Percentiles rank a stretch among this genome's conserved stretches.
Evolutionary conservation across 2,797 vertebrate species (phyloP).

Genomic region (Anguilla megastoma): DNA sequence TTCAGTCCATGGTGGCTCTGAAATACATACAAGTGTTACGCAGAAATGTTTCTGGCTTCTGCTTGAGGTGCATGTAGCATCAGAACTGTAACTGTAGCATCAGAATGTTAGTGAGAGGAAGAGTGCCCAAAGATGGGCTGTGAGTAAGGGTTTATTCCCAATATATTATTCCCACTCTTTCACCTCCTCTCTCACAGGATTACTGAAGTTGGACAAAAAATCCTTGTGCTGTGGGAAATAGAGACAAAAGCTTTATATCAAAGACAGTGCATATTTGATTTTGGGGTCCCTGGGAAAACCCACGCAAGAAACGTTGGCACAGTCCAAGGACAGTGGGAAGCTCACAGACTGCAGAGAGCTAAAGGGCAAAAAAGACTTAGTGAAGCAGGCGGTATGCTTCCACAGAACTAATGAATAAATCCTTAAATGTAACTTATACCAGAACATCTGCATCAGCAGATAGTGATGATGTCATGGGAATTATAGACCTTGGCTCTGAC

Average conservation of each 20-base stretch:
- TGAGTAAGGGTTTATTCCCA: not conserved
- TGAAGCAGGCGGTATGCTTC: not conserved
- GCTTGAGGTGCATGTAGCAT: not conserved
- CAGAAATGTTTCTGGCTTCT: not conserved
- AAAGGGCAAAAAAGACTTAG: not conserved
- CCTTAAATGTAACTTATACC: not conserved
- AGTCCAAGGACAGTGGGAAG: constrained; percentile 7
- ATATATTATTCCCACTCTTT: not conserved
- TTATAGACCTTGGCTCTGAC: constrained; percentile 11
- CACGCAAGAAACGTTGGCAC: not conserved
- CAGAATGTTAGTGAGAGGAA: not conserved
- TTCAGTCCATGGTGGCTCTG: not conserved
- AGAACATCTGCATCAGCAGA: constrained; percentile 14
- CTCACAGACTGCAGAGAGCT: not conserved
- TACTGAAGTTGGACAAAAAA: not conserved
- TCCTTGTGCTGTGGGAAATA: not conserved
- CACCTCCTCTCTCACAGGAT: not conserved
- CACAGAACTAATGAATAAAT: not conserved
- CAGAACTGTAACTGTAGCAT: constrained; percentile 8
- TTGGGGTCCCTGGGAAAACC: not conserved
- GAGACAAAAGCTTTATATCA: not conserved
- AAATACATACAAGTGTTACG: not conserved
- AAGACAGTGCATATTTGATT: not conserved
- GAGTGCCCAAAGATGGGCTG: not conserved
- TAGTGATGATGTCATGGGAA: constrained; percentile 8